phyloP scores from a whole-genome alignment of 2,113 vertebrate genomes.

The Columbina picui region DNA sequence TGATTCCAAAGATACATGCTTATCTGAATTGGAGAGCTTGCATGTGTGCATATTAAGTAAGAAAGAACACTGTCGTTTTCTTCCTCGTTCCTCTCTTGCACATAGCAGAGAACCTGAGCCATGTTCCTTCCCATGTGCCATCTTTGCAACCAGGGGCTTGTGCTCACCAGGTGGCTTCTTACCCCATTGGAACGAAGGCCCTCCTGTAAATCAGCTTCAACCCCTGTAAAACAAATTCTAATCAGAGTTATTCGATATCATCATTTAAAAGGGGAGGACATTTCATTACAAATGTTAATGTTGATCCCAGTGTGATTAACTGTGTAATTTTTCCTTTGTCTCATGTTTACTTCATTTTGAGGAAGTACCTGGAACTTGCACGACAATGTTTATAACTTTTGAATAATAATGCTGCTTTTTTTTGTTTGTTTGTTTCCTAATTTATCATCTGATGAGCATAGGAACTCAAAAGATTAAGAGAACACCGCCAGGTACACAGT shows the following conservation, averaged over 20 bases:
- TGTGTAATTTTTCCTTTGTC: background rate
- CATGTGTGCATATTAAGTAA: background rate
- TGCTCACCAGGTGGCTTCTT: background rate
- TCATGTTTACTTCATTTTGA: background rate
- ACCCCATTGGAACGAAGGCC: background rate
- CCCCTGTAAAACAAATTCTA: background rate
- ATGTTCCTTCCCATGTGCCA: background rate
- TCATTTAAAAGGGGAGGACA: background rate
- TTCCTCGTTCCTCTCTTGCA: background rate
- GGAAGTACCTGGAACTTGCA: background rate
- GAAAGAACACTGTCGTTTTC: background rate
- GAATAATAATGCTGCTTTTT: background rate
- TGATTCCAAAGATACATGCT: background rate
- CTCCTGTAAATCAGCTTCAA: background rate
- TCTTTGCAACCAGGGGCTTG: background rate
- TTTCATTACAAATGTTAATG: background rate
- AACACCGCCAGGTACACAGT: background rate
- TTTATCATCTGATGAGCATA: background rate
- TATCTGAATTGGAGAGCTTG: constrained; percentile 1
- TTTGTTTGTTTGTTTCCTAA: background rate
- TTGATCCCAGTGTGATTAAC: background rate
- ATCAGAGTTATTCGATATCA: background rate
- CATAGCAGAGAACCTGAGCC: background rate
- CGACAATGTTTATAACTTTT: background rate
- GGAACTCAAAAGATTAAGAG: background rate